Percentiles rank a stretch among this genome's conserved stretches.
Evolutionary conservation across 2,888 invertebrate genomes (phyloP).

Genomic region (Lingula anatina): DNA sequence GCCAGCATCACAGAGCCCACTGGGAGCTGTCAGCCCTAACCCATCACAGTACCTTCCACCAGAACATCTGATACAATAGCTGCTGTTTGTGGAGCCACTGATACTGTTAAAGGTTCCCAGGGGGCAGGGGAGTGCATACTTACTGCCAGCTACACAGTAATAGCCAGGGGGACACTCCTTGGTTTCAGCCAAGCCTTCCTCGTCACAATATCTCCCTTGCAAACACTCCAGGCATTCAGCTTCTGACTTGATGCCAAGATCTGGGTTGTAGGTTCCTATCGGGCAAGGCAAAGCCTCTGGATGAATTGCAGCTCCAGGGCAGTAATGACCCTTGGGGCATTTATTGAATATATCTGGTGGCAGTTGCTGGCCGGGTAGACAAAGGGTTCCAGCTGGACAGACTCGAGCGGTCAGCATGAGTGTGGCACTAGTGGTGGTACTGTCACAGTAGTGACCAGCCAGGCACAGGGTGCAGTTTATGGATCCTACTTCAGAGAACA

Average conservation of each 20-base stretch:
- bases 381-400: slow-evolving; percentile 45
- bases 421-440: slow-evolving; percentile 38
- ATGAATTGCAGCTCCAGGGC: too few species aligned
- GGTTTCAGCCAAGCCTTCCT: slow-evolving; percentile 36
- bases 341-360: slow-evolving; percentile 34
- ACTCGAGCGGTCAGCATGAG: slow-evolving; percentile 22
- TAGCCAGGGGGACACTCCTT: slow-evolving; percentile 43
- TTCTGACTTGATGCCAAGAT: slow-evolving; percentile 29
- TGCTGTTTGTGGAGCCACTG: too few species aligned
- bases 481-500: slow-evolving; percentile 37
- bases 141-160: slow-evolving; percentile 46
- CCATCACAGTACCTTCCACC: slow-evolving; percentile 50
- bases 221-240: slow-evolving; percentile 43
- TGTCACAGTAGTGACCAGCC: slow-evolving; percentile 40
- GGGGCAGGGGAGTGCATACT: slow-evolving; percentile 39
- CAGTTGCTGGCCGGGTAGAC: slow-evolving; percentile 34
- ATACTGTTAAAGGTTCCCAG: slow-evolving; percentile 46
- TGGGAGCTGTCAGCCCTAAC: slow-evolving; percentile 38
- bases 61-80: slow-evolving; percentile 48
- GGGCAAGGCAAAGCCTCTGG: slow-evolving; percentile 44
- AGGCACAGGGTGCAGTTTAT: slow-evolving; percentile 29
- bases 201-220: slow-evolving; percentile 41
- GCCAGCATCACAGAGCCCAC: too few species aligned
- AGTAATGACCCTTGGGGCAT: slow-evolving; percentile 39
- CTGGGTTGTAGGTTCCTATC: slow-evolving; percentile 38